Evolutionary conservation across 2,113 vertebrate genomes (phyloP).

Genomic region (Oreochromis aureus): DNA sequence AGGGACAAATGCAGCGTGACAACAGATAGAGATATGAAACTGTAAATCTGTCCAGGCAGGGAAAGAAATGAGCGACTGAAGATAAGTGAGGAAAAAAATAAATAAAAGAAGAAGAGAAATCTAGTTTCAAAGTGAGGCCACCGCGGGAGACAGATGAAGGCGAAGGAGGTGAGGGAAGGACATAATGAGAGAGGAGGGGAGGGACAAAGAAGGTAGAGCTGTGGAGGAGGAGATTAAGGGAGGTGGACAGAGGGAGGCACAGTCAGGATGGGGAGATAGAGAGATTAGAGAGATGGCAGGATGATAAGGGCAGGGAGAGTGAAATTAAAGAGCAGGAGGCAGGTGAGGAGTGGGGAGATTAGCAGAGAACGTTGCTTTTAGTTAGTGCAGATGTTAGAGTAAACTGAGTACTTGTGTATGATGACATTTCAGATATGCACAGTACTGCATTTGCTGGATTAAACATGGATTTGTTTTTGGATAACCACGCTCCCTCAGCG

Average conservation of each 20-base stretch:
- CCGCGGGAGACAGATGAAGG: conserved; percentile 50
- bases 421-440: background rate
- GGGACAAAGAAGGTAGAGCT: conserved; percentile 24
- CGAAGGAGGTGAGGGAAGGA: conserved; percentile 35
- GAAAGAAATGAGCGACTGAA: conserved; percentile 65
- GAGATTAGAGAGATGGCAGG: conserved; percentile 50
- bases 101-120: background rate
- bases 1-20: conserved; percentile 18
- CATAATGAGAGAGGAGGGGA: conserved; percentile 44
- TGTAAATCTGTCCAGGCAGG: conserved; percentile 51
- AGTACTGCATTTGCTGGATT: background rate
- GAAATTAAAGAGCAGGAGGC: conserved; percentile 46
- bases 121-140: conserved; percentile 51
- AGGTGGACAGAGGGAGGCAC: conserved; percentile 45
- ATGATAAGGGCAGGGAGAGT: conserved; percentile 31
- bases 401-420: background rate
- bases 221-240: conserved; percentile 47
- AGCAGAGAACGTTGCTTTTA: background rate
- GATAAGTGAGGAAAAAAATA: background rate
- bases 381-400: background rate
- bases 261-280: conserved; percentile 45
- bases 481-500: background rate
- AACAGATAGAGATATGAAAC: conserved; percentile 21
- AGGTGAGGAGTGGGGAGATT: background rate
- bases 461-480: background rate